These are phyloP conservation scores for Odontomyia ornata DNA, from an alignment of 2,888 invertebrate species.

Conservation along the genomic window DNA sequence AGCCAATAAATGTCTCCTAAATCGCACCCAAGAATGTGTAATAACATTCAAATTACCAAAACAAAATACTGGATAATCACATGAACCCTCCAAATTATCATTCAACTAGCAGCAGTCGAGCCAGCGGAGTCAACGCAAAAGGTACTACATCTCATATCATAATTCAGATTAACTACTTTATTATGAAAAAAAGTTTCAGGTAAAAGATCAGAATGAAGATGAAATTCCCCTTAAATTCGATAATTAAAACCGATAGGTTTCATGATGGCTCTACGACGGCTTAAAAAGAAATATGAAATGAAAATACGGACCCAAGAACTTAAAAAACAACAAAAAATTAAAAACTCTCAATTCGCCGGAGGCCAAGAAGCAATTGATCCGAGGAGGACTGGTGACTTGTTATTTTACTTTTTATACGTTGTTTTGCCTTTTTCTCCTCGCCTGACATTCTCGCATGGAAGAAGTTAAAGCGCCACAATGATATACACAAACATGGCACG, in stretches of 20 bases:
- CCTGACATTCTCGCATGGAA: conserved; percentile 17
- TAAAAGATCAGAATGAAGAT: conserved; percentile 19
- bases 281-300: conserved; percentile 38
- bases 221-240: conserved; percentile 44
- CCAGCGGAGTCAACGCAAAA: background rate
- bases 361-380: conserved; percentile 15
- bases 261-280: conserved; percentile 30
- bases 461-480: conserved; percentile 43
- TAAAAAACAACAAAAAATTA: no score
- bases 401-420: background rate
- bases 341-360: conserved; percentile 24
- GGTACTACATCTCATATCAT: conserved; percentile 16
- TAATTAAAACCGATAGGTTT: conserved; percentile 46
- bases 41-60: conserved; percentile 37
- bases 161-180: conserved; percentile 37
- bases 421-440: background rate
- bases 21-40: conserved; percentile 33
- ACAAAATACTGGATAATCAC: conserved; percentile 31
- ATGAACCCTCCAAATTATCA: conserved; percentile 37
- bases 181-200: conserved; percentile 12
- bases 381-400: background rate
- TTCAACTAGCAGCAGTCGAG: conserved; percentile 30
- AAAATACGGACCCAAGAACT: conserved; percentile 21
- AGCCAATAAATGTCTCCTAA: conserved; percentile 32
- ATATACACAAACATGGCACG: conserved; percentile 47